Percentiles rank a stretch among this genome's conserved stretches.
These are phyloP conservation scores for Strix uralensis DNA, from an alignment of 2,113 vertebrate genomes.

Conservation along the genomic window DNA sequence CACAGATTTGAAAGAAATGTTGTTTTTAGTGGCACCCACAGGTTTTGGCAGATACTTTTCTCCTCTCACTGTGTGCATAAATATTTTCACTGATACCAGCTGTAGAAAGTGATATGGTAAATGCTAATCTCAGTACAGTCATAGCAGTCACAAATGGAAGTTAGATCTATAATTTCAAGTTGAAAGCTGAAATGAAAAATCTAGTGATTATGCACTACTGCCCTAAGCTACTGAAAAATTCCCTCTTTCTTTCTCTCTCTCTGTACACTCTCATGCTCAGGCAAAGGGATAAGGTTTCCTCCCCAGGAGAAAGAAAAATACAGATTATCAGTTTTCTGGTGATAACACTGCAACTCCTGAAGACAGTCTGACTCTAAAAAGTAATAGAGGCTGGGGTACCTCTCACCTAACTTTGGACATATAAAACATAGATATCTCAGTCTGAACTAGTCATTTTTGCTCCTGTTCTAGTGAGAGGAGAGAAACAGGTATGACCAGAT, in stretches of 20 bases:
- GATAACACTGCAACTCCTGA: conserved; percentile 11
- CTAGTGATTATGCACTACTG: conserved; percentile 50
- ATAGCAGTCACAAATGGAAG: conserved; percentile 58
- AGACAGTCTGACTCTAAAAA: neutral
- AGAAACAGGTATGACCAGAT: neutral
- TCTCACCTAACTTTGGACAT: neutral
- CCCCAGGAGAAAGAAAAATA: conserved; percentile 22
- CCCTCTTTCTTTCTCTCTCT: neutral
- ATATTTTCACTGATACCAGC: conserved; percentile 66
- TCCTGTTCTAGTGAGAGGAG: neutral
- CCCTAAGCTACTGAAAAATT: conserved; percentile 38
- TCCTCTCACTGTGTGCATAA: conserved; percentile 54
- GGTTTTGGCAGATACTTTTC: conserved; percentile 60
- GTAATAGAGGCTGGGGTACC: neutral
- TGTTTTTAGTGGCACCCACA: conserved; percentile 60
- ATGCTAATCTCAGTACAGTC: conserved; percentile 64
- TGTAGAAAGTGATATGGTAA: conserved; percentile 62
- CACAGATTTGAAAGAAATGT: conserved; percentile 42
- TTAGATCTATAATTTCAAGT: conserved; percentile 60
- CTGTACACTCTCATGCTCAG: neutral
- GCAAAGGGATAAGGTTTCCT: conserved; percentile 14
- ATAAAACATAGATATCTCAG: neutral
- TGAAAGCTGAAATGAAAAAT: conserved; percentile 60
- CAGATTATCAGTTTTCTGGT: conserved; percentile 20
- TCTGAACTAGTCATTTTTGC: neutral